These are phyloP conservation scores for Gracilinanus agilis DNA, from an alignment of 2,113 vertebrate species.

Conservation along the genomic window DNA sequence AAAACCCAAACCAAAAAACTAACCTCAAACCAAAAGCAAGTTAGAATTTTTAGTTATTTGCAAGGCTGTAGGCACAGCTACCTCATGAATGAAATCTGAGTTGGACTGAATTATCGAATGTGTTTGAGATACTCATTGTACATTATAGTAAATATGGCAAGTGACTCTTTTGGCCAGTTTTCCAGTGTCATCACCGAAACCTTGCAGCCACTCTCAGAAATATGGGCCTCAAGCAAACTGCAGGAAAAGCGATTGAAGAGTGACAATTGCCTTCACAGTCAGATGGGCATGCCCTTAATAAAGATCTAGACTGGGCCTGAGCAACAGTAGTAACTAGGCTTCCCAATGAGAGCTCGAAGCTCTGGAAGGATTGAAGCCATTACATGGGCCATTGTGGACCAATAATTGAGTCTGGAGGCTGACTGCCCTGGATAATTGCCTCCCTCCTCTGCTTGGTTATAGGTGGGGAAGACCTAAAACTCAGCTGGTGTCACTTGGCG, in stretches of 20 bases:
- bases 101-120: background rate
- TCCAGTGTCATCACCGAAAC: background rate
- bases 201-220: background rate
- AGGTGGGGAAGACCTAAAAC: background rate
- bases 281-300: constrained; percentile 32
- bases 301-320: background rate
- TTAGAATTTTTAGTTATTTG: background rate
- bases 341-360: constrained; percentile 25
- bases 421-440: constrained; percentile 21
- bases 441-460: constrained; percentile 25
- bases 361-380: constrained; percentile 28
- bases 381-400: constrained; percentile 28
- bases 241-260: background rate
- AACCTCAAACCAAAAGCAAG: background rate
- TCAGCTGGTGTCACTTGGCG: constrained; percentile 13
- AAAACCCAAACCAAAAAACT: background rate
- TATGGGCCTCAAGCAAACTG: constrained; percentile 7
- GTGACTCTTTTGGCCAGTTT: background rate
- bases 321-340: background rate
- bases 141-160: constrained; percentile 1
- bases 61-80: background rate
- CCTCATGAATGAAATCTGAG: background rate
- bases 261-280: constrained; percentile 43
- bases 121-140: background rate
- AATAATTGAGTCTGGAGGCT: constrained; percentile 32